phyloP scores from a whole-genome alignment of 2,797 vertebrate species.

The Loris lydekkerianus region DNA sequence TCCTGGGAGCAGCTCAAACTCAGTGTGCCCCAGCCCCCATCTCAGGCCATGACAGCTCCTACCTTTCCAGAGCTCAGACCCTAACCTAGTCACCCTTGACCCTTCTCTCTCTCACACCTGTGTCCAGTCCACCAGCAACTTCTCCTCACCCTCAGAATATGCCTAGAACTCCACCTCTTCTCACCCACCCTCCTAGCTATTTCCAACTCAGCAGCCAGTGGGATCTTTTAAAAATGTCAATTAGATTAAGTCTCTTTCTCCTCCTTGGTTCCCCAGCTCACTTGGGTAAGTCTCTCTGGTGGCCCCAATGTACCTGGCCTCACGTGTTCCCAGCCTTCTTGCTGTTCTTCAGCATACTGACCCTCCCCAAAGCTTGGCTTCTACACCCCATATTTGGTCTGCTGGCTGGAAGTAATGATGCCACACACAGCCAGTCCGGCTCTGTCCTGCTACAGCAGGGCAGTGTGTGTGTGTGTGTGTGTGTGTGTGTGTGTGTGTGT shows the following conservation, averaged over 20 bases:
- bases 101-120: neutral
- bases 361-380: neutral
- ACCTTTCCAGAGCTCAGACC: accelerated
- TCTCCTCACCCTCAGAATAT: neutral
- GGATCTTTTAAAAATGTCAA: neutral
- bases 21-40: accelerated
- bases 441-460: neutral
- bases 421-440: accelerated
- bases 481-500: neutral
- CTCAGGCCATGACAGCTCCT: neutral
- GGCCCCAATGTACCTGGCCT: neutral
- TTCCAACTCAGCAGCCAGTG: neutral
- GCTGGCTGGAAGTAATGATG: accelerated
- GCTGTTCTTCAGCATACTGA: neutral
- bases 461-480: neutral
- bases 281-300: neutral
- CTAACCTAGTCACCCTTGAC: neutral
- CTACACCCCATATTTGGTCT: neutral
- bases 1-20: accelerated
- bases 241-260: neutral
- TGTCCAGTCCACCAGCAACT: too few relatives aligned
- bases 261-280: neutral
- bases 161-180: neutral
- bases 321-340: neutral
- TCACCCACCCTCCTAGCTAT: neutral